Percentiles rank a stretch among this genome's conserved stretches.
phyloP scores from a whole-genome alignment of 2,797 vertebrate genomes.

The Eulemur mongoz region DNA sequence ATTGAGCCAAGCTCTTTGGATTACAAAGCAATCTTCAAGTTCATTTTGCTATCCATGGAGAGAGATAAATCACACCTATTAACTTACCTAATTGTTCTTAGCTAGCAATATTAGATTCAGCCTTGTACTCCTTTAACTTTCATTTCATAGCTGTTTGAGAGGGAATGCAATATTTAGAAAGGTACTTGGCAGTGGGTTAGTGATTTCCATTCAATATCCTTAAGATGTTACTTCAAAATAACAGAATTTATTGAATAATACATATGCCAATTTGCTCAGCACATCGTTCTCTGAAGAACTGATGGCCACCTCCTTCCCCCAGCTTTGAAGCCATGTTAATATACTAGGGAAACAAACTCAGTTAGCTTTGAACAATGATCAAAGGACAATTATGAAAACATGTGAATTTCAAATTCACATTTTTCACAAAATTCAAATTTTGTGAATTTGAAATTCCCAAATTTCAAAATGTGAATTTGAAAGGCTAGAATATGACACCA shows the following conservation, averaged over 20 bases:
- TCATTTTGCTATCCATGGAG: constrained; percentile 38
- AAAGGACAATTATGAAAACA: not conserved
- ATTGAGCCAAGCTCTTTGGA: constrained; percentile 33
- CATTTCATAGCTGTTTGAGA: constrained; percentile 10
- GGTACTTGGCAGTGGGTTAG: not conserved
- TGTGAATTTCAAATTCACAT: not conserved
- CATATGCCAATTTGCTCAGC: not conserved
- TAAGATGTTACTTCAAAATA: constrained; percentile 33
- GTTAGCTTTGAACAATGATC: not conserved
- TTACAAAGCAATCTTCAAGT: constrained; percentile 7
- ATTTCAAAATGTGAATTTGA: not conserved
- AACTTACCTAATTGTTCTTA: constrained; percentile 55
- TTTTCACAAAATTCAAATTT: no score
- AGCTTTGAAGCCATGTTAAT: not conserved
- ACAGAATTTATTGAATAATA: not conserved
- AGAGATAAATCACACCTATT: constrained; percentile 36
- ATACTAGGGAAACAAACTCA: not conserved
- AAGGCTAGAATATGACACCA: not conserved
- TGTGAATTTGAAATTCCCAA: no score
- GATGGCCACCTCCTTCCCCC: not conserved
- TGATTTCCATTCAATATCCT: not conserved
- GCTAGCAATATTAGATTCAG: not conserved
- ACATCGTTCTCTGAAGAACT: not conserved
- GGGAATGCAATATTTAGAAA: not conserved
- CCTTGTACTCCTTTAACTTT: not conserved